Evolutionary conservation across 2,113 vertebrate genomes (phyloP).

Genomic region (Boulengerochromis microlepis): DNA sequence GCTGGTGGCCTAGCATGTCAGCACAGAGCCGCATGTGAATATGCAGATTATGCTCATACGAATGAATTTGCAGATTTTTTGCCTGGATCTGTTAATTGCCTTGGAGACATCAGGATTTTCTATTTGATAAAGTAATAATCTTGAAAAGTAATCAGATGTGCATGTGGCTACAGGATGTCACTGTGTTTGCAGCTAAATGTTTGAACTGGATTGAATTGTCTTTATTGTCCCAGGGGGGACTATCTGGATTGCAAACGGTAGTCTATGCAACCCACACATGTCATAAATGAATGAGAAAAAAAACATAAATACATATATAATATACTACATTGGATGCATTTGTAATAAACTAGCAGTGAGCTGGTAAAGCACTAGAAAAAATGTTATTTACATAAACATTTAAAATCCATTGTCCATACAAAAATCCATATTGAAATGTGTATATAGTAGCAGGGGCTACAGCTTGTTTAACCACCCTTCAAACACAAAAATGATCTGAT

Average conservation of each 20-base stretch:
- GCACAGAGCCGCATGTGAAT: background rate
- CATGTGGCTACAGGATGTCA: background rate
- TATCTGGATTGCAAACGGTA: background rate
- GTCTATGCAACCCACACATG: background rate
- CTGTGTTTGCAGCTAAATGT: background rate
- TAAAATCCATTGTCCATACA: background rate
- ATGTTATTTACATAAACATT: background rate
- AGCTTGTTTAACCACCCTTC: background rate
- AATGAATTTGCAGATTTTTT: constrained; percentile 6
- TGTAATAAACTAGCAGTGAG: background rate
- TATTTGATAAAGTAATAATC: constrained; percentile 12
- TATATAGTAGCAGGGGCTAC: background rate
- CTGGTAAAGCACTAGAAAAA: background rate
- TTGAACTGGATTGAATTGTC: background rate
- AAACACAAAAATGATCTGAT: background rate
- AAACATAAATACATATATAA: background rate
- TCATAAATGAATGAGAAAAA: background rate
- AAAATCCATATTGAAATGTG: background rate
- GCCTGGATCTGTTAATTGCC: constrained; percentile 2
- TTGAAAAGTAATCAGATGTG: constrained; percentile 22
- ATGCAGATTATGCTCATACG: background rate
- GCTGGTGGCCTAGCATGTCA: background rate
- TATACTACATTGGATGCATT: background rate
- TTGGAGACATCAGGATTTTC: background rate
- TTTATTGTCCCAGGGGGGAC: background rate